These are phyloP conservation scores for Tholera decimalis DNA, from an alignment of 2,888 invertebrate species.

Conservation along the genomic window DNA sequence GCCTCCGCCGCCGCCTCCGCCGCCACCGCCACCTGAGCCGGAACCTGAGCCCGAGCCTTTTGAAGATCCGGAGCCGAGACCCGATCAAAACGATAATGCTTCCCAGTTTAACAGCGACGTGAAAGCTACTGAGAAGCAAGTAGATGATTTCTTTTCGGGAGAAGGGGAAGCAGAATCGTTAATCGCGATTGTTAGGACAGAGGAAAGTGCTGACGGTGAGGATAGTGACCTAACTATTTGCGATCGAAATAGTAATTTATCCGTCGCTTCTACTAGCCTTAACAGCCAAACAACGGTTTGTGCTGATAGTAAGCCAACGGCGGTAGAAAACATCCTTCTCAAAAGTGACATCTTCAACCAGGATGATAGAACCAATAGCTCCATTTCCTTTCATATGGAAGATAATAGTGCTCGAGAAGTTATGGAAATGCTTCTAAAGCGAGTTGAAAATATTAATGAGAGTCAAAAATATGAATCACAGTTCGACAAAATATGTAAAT, in stretches of 20 bases:
- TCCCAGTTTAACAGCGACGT: slow-evolving; percentile 66
- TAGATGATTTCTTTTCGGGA: slow-evolving; percentile 23
- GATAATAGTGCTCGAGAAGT: slow-evolving; percentile 73
- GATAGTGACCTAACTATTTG: slow-evolving; percentile 45
- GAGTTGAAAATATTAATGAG: slow-evolving; percentile 71
- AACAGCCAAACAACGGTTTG: slow-evolving; percentile 28
- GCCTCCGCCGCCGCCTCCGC: slow-evolving; percentile 72
- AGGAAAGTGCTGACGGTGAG: slow-evolving; percentile 45
- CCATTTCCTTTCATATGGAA: slow-evolving; percentile 59
- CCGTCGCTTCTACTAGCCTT: slow-evolving; percentile 29
- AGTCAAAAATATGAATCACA: slow-evolving; percentile 72
- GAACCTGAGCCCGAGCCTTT: slow-evolving; percentile 69
- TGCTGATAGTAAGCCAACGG: slow-evolving; percentile 26
- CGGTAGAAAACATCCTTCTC: slow-evolving; percentile 30
- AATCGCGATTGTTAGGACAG: slow-evolving; percentile 51
- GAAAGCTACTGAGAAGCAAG: slow-evolving; percentile 64
- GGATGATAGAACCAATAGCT: slow-evolving; percentile 23
- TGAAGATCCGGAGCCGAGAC: background rate
- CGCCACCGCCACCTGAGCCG: slow-evolving; percentile 66
- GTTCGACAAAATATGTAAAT: slow-evolving; percentile 68
- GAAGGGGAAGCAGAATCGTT: slow-evolving; percentile 57
- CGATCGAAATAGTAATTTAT: slow-evolving; percentile 26
- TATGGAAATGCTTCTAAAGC: slow-evolving; percentile 72
- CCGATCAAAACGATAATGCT: slow-evolving; percentile 65
- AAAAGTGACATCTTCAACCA: slow-evolving; percentile 40